A percentile compares a stretch with the other conserved stretches of the same genome.
Evolutionary conservation across 2,797 vertebrate genomes (phyloP).

Genomic region (Hafferia zeledoni): DNA sequence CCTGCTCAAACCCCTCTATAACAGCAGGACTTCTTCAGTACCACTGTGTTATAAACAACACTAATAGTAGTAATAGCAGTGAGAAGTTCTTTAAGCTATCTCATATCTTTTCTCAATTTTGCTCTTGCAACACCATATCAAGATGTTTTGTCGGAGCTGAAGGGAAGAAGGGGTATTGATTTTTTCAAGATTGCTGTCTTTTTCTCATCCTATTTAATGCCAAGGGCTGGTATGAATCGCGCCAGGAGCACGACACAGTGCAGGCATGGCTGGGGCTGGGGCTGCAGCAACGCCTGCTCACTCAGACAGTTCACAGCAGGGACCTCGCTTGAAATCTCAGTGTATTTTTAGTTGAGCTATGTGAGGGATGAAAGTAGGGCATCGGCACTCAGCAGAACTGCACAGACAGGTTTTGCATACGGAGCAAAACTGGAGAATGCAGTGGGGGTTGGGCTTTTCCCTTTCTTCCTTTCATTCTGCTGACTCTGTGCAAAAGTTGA

Average conservation of each 20-base stretch:
- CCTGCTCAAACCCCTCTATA: background rate
- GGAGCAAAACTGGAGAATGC: background rate
- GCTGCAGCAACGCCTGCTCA: background rate
- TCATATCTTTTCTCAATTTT: background rate
- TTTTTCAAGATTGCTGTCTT: background rate
- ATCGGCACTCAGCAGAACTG: background rate
- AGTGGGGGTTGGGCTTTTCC: background rate
- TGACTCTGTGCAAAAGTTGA: constrained; percentile 45
- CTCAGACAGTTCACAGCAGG: constrained; percentile 40
- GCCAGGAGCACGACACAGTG: rapidly evolving
- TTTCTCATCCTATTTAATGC: background rate
- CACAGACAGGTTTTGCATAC: constrained; percentile 51
- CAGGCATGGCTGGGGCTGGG: background rate
- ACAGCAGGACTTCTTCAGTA: background rate
- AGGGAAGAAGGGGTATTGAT: background rate
- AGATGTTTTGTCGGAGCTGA: background rate
- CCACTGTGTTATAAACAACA: background rate
- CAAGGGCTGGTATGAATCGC: background rate
- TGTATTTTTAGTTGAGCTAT: constrained; percentile 55
- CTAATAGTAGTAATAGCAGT: background rate
- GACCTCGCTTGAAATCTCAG: background rate
- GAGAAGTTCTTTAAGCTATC: background rate
- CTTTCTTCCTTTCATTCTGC: constrained; percentile 8
- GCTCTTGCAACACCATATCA: background rate
- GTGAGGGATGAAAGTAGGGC: constrained; percentile 57